Evolutionary conservation across 1,140 invertebrate genomes (phyloP), one percentile per base, ranked within the genome.

Genomic region (Phortica variegata): DNA sequence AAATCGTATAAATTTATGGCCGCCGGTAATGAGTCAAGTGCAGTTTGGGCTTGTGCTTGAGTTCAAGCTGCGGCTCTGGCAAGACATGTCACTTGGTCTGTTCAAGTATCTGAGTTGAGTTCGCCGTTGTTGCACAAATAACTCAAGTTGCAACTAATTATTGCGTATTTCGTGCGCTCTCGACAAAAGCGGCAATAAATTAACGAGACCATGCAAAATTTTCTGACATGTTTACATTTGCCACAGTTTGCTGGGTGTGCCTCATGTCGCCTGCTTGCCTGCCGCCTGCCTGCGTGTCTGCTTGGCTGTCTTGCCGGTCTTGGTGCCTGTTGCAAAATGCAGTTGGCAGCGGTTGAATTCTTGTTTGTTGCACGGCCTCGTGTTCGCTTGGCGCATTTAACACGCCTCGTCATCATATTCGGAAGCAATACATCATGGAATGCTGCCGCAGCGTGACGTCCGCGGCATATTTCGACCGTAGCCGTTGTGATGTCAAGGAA

Each of bases 61-160:
- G n/a, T 36, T 13, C 33, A 16, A 36, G 6, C 33, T 36, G 6
- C 12, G 49, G 47, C 48, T 51, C 60, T 63, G 63, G 60, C 60
- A 50, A 61, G 53, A 33, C 38, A 13, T 34, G 8, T 33, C 32
- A 29, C 47, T 33, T 32, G 19, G 19, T 46, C 29, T 8, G 18
- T 33, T 18, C 21, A 38, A 16, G 15, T 12, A 17, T 36, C 16
- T 34, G n/a, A 15, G 15, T 19, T 43, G 18, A 23, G 4, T 2
- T 17, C 48, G 58, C 65, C 63, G 60, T 58, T 63, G 65, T 68
- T 69, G 63, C 65, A 68, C 63, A 68, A 68, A 68, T 68, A 68
- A 68, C 63, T 68, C 63, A 69, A 68, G 63, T 68, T 68, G 63
- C 63, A 69, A 68, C 63, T 68, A 68, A 68, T 68, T 68, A 68